Evolutionary conservation across 1,140 invertebrate genomes (phyloP), one percentile per base, ranked within the genome.

Genomic region (Manduca sexta): DNA sequence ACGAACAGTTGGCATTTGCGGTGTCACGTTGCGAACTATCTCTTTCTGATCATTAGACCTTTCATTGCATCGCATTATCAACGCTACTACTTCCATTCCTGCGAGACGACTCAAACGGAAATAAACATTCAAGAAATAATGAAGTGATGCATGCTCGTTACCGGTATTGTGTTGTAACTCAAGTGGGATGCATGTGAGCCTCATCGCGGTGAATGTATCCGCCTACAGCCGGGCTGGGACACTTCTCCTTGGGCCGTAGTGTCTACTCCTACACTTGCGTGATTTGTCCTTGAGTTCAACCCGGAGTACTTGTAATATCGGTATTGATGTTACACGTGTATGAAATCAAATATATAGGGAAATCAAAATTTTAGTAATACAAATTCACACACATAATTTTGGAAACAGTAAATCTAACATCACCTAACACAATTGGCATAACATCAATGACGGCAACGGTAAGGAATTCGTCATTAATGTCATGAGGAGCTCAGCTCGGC

Each of bases 141-240:
- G 60, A 76, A 62, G 63, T 69, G 62, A 57, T 80, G 79, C 76
- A 80, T 80, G 79, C 45, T 55, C 51, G 59, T 65, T 54, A 62
- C 37, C 17, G 42, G 26, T 49, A 54, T 43, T 59, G 61, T 64
- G 60, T 55, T 67, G 61, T 71, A 39, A 70, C 38, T 18, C 45
- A 56, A 56, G 45, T 56, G 64, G 59, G 68, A 69, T 74, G 77
- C 74, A 81, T 78, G 77, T 60, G 39, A 56, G 60, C 61, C 65
- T 59, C 48, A 49, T 57, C 51, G 52, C 54, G 52, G 64, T 52
- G 40, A 49, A 51, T 54, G 64, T 64, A 46, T 35, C 34, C 35
- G 16, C 16, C 35, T 6, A 6, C 14, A 38, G 35, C 35, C 35
- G 35, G 35, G 35, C 35, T 38, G 35, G 35, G 35, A 38, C 12